Conservation (phyloP, 2,113 vertebrate species). For the Campylomormyrus tamandua region DNA sequence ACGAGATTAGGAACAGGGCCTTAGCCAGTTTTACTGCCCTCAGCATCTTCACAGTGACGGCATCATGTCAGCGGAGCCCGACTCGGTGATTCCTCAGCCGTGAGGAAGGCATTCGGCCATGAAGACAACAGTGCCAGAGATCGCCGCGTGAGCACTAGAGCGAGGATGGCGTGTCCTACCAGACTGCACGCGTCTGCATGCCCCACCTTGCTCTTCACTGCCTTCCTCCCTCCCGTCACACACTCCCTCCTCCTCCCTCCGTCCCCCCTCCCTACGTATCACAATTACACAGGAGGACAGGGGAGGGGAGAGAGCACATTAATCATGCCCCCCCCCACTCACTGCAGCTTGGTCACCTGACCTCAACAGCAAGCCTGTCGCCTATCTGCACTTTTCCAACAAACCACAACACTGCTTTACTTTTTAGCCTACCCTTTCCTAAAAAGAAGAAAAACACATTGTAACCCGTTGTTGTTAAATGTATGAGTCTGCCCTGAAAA, state of each 20-base stretch:
- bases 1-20: conserved; percentile 44
- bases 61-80: conserved; percentile 23
- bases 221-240: neutral
- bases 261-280: conserved; percentile 3
- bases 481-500: neutral
- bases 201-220: conserved; percentile 13
- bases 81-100: conserved; percentile 14
- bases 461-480: neutral
- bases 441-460: neutral
- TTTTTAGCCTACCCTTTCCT: neutral
- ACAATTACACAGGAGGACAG: neutral
- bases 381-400: neutral
- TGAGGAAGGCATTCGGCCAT: conserved; percentile 24
- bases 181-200: neutral
- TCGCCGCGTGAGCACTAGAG: neutral
- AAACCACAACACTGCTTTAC: neutral
- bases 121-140: conserved; percentile 4
- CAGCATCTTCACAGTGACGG: conserved; percentile 52
- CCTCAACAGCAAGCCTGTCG: neutral
- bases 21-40: conserved; percentile 41
- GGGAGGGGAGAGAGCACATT: neutral
- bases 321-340: neutral
- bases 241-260: neutral
- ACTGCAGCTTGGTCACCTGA: neutral
- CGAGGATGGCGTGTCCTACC: neutral